Conservation (phyloP, 2,113 vertebrate genomes). For the Microtus montanus region DNA sequence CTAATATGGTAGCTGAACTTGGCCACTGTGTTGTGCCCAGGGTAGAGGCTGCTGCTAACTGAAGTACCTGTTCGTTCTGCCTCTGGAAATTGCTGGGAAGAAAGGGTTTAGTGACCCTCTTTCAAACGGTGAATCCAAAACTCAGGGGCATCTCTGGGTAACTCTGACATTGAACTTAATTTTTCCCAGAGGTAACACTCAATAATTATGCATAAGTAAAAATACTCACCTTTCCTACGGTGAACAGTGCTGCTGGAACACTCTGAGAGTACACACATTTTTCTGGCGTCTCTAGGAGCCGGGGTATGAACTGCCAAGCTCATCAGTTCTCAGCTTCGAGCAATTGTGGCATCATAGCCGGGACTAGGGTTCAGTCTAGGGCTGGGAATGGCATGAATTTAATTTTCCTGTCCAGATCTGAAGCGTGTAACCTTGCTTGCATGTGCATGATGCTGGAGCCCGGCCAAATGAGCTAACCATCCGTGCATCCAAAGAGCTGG, state of each 20-base stretch:
- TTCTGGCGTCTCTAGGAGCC: not conserved
- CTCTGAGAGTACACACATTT: not conserved
- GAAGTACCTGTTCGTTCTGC: constrained; percentile 50
- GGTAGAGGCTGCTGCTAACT: constrained; percentile 63
- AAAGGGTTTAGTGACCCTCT: constrained; percentile 50
- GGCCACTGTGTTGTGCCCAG: constrained; percentile 62
- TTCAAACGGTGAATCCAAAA: constrained; percentile 6
- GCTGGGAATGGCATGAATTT: not conserved
- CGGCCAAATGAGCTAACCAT: constrained; percentile 39
- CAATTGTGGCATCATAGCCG: not conserved
- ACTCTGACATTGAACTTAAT: constrained; percentile 2
- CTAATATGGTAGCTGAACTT: constrained; percentile 75
- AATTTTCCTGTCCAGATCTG: not conserved
- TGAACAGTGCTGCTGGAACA: not conserved
- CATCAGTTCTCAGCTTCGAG: not conserved
- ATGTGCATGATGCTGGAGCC: not conserved
- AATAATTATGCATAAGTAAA: not conserved
- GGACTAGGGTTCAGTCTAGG: not conserved
- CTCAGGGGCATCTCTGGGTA: not conserved
- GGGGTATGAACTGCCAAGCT: not conserved
- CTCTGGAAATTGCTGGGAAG: constrained; percentile 64
- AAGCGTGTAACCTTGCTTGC: not conserved
- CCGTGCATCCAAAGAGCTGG: not conserved
- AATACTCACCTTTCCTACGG: not conserved
- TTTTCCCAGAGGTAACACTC: not conserved